Conservation (phyloP, 37 sponge, comb jelly and placozoan species). For the Ianthella basta region DNA sequence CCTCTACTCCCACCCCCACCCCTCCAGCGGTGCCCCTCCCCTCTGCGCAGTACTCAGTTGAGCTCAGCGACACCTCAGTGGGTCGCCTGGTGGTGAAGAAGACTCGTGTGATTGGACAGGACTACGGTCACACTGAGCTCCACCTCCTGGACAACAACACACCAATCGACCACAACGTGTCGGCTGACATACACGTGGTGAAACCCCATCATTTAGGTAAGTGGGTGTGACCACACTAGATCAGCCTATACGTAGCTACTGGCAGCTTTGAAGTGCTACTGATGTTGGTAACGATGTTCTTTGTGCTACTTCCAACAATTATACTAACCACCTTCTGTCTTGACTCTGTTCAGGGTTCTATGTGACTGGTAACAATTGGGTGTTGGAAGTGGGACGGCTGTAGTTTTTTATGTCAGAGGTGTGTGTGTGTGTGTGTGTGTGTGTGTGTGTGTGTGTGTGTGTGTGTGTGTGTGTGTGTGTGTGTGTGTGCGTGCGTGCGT, state of each 20-base stretch:
- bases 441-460: slow-evolving; percentile 26
- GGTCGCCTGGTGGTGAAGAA: slow-evolving; percentile 41
- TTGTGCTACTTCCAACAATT: too few relatives aligned
- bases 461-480: slow-evolving; percentile 36
- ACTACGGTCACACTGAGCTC: neutral
- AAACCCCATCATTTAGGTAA: too few relatives aligned
- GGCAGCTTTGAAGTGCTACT: neutral
- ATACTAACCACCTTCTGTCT: too few relatives aligned
- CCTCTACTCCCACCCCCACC: too few relatives aligned
- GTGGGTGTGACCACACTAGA: slow-evolving; percentile 67
- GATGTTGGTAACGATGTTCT: too few relatives aligned
- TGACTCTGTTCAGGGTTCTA: slow-evolving; percentile 44
- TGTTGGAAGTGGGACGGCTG: slow-evolving; percentile 65
- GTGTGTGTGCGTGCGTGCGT: slow-evolving; percentile 12
- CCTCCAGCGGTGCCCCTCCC: too few relatives aligned
- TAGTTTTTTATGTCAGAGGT: slow-evolving; percentile 56
- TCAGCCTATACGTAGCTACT: slow-evolving; percentile 70
- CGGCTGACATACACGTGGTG: too few relatives aligned
- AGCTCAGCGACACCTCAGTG: too few relatives aligned
- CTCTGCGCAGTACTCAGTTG: too few relatives aligned
- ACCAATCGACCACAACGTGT: too few relatives aligned
- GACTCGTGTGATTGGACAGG: slow-evolving; percentile 23
- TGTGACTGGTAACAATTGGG: slow-evolving; percentile 70
- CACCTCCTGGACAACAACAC: too few relatives aligned
- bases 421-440: slow-evolving; percentile 15